Conservation (phyloP, 1,140 invertebrate genomes). For the Neodiprion lecontei region DNA sequence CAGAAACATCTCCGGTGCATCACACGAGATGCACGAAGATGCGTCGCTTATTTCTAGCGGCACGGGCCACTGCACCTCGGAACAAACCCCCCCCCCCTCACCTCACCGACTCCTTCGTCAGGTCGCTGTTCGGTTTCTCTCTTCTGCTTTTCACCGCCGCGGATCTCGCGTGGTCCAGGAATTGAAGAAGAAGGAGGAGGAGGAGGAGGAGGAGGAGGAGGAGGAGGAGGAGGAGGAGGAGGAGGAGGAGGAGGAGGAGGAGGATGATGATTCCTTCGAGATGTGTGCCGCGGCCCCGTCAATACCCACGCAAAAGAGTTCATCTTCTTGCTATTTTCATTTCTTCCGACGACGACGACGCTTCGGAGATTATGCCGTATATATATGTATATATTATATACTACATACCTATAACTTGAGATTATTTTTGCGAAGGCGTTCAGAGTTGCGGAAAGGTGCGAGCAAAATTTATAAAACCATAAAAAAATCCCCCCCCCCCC, state of each 20-base stretch:
- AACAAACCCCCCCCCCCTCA: neutral
- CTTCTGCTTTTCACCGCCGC: neutral
- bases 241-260: conserved; percentile 25
- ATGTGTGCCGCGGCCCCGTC: neutral
- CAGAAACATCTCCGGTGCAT: conserved; percentile 23
- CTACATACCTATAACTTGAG: neutral
- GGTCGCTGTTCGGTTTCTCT: neutral
- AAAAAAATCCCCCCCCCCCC: neutral
- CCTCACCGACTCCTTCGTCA: neutral
- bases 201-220: conserved; percentile 26
- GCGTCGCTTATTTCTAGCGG: conserved; percentile 1
- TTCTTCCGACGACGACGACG: conserved; percentile 11
- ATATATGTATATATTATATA: neutral
- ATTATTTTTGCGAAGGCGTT: conserved; percentile 10
- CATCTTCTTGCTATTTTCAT: conserved; percentile 10
- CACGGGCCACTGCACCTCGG: neutral
- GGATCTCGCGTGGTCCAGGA: conserved; percentile 20
- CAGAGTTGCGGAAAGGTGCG: conserved; percentile 4
- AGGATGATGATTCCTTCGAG: conserved; percentile 17
- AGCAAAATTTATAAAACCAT: neutral
- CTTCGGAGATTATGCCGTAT: conserved; percentile 13
- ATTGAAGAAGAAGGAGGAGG: conserved; percentile 25
- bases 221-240: conserved; percentile 25
- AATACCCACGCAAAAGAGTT: conserved; percentile 13
- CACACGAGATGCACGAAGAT: conserved; percentile 18